phyloP scores from a whole-genome alignment of 2,113 vertebrate genomes.

The Nothobranchius furzeri region DNA sequence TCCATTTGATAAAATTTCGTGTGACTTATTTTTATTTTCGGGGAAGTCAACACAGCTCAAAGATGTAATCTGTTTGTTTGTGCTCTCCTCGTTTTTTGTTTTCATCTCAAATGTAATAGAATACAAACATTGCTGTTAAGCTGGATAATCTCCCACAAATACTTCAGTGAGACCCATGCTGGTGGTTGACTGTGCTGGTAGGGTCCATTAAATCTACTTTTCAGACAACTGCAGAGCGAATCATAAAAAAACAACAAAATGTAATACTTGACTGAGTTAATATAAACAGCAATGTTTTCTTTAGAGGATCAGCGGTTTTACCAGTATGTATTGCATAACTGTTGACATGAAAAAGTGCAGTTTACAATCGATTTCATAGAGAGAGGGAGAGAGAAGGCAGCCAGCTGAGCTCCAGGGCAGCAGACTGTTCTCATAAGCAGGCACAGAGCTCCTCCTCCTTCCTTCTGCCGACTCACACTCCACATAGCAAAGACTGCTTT shows the following conservation, averaged over 20 bases:
- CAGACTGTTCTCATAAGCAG: constrained; percentile 5
- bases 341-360: constrained; percentile 3
- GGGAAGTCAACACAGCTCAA: neutral
- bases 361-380: constrained; percentile 4
- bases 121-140: neutral
- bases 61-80: neutral
- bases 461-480: constrained; percentile 16
- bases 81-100: neutral
- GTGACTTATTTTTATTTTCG: no score
- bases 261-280: constrained; percentile 2
- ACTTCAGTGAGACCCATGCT: neutral
- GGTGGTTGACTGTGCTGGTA: neutral
- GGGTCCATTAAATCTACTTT: neutral
- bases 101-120: neutral
- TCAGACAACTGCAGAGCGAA: neutral
- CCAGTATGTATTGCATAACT: constrained; percentile 5
- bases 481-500: constrained; percentile 5
- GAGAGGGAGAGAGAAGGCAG: neutral
- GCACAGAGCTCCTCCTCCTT: neutral
- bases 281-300: neutral
- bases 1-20: no score
- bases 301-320: neutral
- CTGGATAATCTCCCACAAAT: neutral
- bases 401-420: constrained; percentile 13
- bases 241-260: neutral